Conservation (phyloP, 2,113 vertebrate genomes). For the Cochlearius cochlearius region DNA sequence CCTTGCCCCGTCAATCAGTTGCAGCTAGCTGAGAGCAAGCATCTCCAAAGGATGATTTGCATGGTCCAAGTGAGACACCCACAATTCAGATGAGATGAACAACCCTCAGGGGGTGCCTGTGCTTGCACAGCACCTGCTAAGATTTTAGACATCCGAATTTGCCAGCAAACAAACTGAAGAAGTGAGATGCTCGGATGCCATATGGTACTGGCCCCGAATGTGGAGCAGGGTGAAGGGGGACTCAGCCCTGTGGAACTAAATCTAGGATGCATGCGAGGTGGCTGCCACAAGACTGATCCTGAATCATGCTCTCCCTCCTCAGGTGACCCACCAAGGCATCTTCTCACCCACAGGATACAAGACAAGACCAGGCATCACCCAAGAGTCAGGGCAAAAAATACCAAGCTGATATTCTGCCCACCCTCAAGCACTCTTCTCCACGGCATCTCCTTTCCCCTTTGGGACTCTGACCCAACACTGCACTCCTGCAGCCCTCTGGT, state of each 20-base stretch:
- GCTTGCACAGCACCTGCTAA: background rate
- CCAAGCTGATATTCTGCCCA: too few species aligned
- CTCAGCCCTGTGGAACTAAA: background rate
- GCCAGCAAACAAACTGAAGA: background rate
- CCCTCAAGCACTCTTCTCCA: background rate
- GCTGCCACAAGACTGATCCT: too few species aligned
- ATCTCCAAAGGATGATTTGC: rapidly evolving
- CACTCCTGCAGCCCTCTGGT: background rate
- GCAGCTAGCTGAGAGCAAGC: background rate
- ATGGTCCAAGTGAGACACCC: background rate
- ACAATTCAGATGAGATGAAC: background rate
- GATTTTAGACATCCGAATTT: background rate
- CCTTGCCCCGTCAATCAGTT: background rate
- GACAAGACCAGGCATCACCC: background rate
- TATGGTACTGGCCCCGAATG: rapidly evolving
- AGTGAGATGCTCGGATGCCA: background rate
- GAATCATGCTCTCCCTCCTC: background rate
- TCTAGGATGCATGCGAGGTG: rapidly evolving
- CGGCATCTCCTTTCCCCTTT: background rate
- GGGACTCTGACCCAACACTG: background rate
- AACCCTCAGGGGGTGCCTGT: background rate
- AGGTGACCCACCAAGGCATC: background rate
- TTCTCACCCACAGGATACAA: background rate
- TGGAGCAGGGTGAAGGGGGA: background rate
- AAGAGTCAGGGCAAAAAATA: background rate